Percentiles rank a stretch among this genome's conserved stretches.
Evolutionary conservation across 2,888 invertebrate genomes (phyloP).

Genomic region (Sericinus montela): DNA sequence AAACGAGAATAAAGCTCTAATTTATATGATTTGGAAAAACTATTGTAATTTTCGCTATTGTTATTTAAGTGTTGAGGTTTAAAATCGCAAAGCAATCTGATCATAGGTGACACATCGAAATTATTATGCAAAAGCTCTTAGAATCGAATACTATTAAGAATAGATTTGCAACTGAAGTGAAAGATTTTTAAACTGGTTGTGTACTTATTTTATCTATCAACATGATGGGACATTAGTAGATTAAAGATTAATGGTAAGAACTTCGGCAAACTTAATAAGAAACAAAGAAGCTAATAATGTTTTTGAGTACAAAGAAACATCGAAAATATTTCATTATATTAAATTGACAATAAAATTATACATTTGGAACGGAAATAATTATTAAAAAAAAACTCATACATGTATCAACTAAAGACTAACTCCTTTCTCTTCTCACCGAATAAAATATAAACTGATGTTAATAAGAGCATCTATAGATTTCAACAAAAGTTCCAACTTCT

Average conservation of each 20-base stretch:
- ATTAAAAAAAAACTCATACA: no score
- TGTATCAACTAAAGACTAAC: no score
- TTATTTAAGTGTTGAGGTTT: background rate
- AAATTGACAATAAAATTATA: no score
- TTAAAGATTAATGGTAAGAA: background rate
- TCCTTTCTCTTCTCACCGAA: no score
- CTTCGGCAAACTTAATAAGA: background rate
- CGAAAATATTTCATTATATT: no score
- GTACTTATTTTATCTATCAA: conserved; percentile 2
- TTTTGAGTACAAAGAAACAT: no score
- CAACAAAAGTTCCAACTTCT: no score
- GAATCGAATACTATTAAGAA: conserved; percentile 18
- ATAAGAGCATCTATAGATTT: no score
- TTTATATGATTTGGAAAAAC: background rate
- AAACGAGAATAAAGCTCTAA: conserved; percentile 4
- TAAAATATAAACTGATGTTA: no score
- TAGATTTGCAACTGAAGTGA: conserved; percentile 12
- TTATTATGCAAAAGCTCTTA: conserved; percentile 15
- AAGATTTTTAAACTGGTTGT: conserved; percentile 12
- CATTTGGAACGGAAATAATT: no score
- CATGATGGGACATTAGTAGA: background rate
- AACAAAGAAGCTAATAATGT: no score
- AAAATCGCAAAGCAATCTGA: conserved; percentile 1
- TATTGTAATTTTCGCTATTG: conserved; percentile 4
- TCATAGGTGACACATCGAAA: conserved; percentile 6